Base-by-base conservation (phyloP, 2,888 invertebrate genomes). In the Rhagonycha fulva region DNA sequence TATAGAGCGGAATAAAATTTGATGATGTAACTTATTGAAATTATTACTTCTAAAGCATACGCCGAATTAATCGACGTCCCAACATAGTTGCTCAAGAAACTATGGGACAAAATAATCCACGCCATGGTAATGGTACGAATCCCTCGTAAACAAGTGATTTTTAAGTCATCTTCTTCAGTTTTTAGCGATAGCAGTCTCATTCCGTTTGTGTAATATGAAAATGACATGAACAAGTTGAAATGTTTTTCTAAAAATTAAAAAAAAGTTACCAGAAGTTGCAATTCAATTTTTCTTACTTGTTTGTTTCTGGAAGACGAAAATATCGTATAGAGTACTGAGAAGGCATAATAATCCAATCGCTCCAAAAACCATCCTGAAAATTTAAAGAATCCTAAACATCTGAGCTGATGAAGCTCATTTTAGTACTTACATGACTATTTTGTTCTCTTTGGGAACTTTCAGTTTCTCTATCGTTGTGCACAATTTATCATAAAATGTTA, bases 41-140 rank as follows among this genome's bases (percentile, higher is more conserved):
- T 23, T 14, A 62, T 60, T 70, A 81, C 81, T 69, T 78, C 76
- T 10, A 78, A 61, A n/a, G 76, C 19, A 9, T 79, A 75, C 0
- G 70, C 10, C 14, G 67, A 19, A 68, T 81, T 81, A 7, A 77
- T 72, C n/a, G 79, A 4, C 4, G 79, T 61, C 14, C 32, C 71
- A 11, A 60, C 14, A 9, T 28, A n/a, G 12, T 70, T 30, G 1
- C 68, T 82, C 4, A 82, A 77, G 77, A 85, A 88, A 0, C 86
- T 85, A 71, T 89, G 89, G 0, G 88, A 88, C 0, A 88, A 80
- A 0, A 89, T 82, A 19, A 89, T 87, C 89, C 89, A 89, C 69
- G 87, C 72, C 87, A 89, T 88, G 14, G 88, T 87, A 23, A 89
- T 83, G 0, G 86, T 84, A 75, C 88, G 82, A 68, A 89, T 85